Base-by-base conservation (phyloP, 2,888 invertebrate genomes). In the Trichogramma evanescens region DNA sequence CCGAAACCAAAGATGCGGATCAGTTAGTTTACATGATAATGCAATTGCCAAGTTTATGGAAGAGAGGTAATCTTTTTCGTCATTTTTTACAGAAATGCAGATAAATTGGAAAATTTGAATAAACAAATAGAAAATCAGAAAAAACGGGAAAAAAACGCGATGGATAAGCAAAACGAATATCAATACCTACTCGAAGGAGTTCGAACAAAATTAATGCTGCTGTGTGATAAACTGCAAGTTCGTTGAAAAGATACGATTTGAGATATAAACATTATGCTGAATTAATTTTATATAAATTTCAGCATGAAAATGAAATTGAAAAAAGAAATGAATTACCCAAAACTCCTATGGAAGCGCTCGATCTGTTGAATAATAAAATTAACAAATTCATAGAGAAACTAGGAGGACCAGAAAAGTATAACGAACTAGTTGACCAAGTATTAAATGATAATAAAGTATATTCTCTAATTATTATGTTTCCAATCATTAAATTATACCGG, bases 1-100 rank as follows among this genome's bases (percentile, higher is more conserved):
- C 89, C 0, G 89, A 91, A 66, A 88, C 87, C 8, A 89, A 89
- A 74, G 89, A 90, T 69, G 86, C 86, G 63, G 90, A 91, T 79
- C 86, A 88, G 91, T 91, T 78, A 80, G 84, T 78, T 48, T 4
- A 55, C 26, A 26, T 57, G 26, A n/a, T 46, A 9, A 46, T 13
- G 43, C 40, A 8, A 38, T 38, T 5, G 4, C 5, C 26, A 1
- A 26, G 3, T 26, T 26, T 26, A 26, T 2, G 13, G 1, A 26
- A 26, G 26, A 26, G 2, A 9, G 2, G n/a, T 45, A 45, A 45
- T 9, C 8, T 45, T 3, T 45, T 45, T 45, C 8, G 2, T 45
- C n/a, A 9, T 55, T 63, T 50, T 45, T 78, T 63, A 52, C 69
- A 91, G 91, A 63, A 89, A 88, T 65, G 86, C 88, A 68, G 89